Evolutionary conservation across 1,140 invertebrate species (phyloP).

Genomic region (Drosophila ercepeae): DNA sequence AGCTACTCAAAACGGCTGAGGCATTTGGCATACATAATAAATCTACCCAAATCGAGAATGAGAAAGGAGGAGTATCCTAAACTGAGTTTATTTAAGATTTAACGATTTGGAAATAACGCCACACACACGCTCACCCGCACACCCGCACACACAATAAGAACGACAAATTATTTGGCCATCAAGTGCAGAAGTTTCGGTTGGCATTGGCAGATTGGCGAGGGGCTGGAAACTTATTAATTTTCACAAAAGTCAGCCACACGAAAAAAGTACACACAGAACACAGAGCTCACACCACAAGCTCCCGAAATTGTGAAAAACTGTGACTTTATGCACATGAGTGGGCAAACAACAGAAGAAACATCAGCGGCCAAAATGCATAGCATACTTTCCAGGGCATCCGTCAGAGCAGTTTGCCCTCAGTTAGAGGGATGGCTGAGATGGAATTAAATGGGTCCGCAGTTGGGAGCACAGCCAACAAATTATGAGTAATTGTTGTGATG

Average conservation of each 20-base stretch:
- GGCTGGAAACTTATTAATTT: slow-evolving; percentile 74
- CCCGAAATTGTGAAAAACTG: slow-evolving; percentile 37
- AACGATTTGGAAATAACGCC: slow-evolving; percentile 76
- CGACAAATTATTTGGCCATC: slow-evolving; percentile 81
- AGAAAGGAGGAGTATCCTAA: slow-evolving; percentile 12
- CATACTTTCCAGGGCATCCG: slow-evolving; percentile 47
- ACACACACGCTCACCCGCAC: slow-evolving; percentile 47
- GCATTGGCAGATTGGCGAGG: slow-evolving; percentile 8
- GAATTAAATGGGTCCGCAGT: slow-evolving; percentile 9
- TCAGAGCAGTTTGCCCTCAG: background rate
- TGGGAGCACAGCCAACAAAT: slow-evolving; percentile 20
- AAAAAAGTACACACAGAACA: slow-evolving; percentile 19
- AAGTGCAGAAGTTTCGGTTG: slow-evolving; percentile 62
- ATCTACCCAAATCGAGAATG: slow-evolving; percentile 58
- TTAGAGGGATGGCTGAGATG: background rate
- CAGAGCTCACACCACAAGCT: background rate
- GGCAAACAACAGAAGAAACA: slow-evolving; percentile 37
- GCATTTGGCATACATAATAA: slow-evolving; percentile 58
- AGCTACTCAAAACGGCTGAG: slow-evolving; percentile 65
- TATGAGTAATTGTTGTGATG: slow-evolving; percentile 37
- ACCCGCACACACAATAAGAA: slow-evolving; percentile 52
- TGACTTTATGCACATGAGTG: slow-evolving; percentile 71
- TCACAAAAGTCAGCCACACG: slow-evolving; percentile 66
- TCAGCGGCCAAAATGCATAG: slow-evolving; percentile 49
- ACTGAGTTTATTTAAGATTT: slow-evolving; percentile 66